Evolutionary conservation across 1,140 invertebrate species (phyloP).

Genomic region (Hylaeus anthracinus): DNA sequence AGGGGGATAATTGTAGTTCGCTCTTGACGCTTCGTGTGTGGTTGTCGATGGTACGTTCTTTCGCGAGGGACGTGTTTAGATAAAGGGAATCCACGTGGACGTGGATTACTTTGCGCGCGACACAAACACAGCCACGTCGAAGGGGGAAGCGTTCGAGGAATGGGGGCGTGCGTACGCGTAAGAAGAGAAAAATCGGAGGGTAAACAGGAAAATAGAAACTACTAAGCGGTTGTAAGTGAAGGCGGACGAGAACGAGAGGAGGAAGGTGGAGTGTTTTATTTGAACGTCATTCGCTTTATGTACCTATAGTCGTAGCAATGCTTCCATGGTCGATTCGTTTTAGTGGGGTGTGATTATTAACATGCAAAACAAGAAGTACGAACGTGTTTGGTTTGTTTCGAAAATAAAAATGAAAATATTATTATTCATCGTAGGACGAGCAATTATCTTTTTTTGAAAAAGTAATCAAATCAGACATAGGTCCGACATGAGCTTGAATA

Average conservation of each 20-base stretch:
- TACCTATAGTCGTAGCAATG: not conserved
- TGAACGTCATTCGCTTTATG: not conserved
- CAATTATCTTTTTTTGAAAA: no score
- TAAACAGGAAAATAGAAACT: constrained; percentile 15
- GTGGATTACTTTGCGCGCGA: constrained; percentile 15
- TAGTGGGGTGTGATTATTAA: no score
- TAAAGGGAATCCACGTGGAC: constrained; percentile 17
- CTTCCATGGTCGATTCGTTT: no score
- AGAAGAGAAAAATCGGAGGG: constrained; percentile 8
- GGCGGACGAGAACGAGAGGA: not conserved
- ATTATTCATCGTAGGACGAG: no score
- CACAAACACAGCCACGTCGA: not conserved
- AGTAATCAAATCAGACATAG: no score
- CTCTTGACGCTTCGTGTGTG: constrained; percentile 8
- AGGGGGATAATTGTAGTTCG: constrained; percentile 42
- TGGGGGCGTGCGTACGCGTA: constrained; percentile 5
- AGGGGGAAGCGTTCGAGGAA: not conserved
- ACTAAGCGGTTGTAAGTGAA: not conserved
- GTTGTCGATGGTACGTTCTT: constrained; percentile 5
- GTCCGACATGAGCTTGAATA: no score
- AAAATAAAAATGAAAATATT: no score
- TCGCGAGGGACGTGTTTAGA: constrained; percentile 1
- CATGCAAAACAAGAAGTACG: no score
- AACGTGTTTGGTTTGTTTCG: no score
- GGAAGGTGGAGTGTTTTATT: constrained; percentile 3